Evolutionary conservation across 2,797 vertebrate species (phyloP).

Genomic region (Enteromius afrohamiltoni): DNA sequence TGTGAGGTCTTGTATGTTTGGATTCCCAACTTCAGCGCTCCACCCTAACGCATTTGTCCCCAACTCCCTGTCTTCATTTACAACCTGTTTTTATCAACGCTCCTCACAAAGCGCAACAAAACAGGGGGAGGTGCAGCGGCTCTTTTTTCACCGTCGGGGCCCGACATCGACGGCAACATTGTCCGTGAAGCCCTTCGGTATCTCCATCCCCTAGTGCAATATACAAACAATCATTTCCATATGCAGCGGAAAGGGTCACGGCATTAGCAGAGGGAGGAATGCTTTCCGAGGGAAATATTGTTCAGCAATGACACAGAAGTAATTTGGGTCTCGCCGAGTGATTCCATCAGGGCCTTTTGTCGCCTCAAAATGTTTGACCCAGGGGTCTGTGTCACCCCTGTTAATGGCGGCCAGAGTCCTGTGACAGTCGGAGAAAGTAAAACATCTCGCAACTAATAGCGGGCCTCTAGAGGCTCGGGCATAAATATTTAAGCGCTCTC

Average conservation of each 20-base stretch:
- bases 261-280: conserved; percentile 82
- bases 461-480: conserved; percentile 82
- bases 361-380: conserved; percentile 86
- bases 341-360: conserved; percentile 84
- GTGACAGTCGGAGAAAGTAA: conserved; percentile 85
- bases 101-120: conserved; percentile 83
- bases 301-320: conserved; percentile 88
- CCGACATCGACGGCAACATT: conserved; percentile 76
- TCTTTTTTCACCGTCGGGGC: conserved; percentile 60
- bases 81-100: conserved; percentile 84
- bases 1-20: conserved; percentile 83
- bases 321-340: conserved; percentile 85
- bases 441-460: conserved; percentile 86
- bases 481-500: conserved; percentile 86
- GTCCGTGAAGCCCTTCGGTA: conserved; percentile 79
- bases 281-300: conserved; percentile 83
- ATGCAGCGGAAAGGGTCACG: conserved; percentile 76
- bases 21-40: conserved; percentile 78
- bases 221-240: conserved; percentile 83
- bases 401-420: conserved; percentile 81
- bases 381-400: conserved; percentile 82
- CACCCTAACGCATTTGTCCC: conserved; percentile 80
- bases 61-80: conserved; percentile 80
- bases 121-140: conserved; percentile 76
- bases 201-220: conserved; percentile 80